phyloP scores from a whole-genome alignment of 2,797 vertebrate genomes.

The Antennarius maculatus region DNA sequence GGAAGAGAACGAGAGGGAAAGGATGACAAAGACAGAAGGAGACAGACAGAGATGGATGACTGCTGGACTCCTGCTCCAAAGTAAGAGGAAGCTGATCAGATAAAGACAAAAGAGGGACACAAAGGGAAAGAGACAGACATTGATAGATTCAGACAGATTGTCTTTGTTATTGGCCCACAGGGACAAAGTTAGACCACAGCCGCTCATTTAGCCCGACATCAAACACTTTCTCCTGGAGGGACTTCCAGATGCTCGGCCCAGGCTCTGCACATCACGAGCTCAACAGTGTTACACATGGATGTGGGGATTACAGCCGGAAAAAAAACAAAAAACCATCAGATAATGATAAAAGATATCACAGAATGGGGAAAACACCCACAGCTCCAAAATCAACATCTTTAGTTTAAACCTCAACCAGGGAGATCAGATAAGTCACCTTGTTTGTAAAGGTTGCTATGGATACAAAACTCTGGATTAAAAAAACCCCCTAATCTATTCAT shows the following conservation, averaged over 20 bases:
- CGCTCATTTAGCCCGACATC: slow-evolving; percentile 41
- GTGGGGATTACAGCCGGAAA: slow-evolving; percentile 12
- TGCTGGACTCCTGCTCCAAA: slow-evolving; percentile 40
- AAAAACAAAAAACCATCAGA: slow-evolving; percentile 27
- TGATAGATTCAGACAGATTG: slow-evolving; percentile 42
- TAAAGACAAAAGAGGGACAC: slow-evolving; percentile 42
- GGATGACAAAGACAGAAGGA: slow-evolving; percentile 33
- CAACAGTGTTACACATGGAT: slow-evolving; percentile 21
- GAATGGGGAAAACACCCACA: slow-evolving; percentile 20
- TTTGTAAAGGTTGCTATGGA: too few species aligned
- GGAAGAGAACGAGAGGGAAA: slow-evolving; percentile 28
- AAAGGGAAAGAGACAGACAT: slow-evolving; percentile 24
- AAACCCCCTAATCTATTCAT: too few species aligned
- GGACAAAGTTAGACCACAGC: slow-evolving; percentile 47
- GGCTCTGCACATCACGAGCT: slow-evolving; percentile 30
- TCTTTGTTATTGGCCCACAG: slow-evolving; percentile 46
- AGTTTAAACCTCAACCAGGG: background rate
- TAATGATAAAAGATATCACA: slow-evolving; percentile 35
- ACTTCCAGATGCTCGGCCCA: slow-evolving; percentile 13
- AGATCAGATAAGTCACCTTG: background rate
- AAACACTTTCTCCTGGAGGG: slow-evolving; percentile 27
- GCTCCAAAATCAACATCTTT: too few species aligned
- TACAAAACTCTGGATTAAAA: too few species aligned
- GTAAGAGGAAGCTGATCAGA: slow-evolving; percentile 56
- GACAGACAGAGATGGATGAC: slow-evolving; percentile 56